These are phyloP conservation scores for Notarius lentiginosus DNA, from an alignment of 2,113 vertebrate genomes.

Conservation along the genomic window DNA sequence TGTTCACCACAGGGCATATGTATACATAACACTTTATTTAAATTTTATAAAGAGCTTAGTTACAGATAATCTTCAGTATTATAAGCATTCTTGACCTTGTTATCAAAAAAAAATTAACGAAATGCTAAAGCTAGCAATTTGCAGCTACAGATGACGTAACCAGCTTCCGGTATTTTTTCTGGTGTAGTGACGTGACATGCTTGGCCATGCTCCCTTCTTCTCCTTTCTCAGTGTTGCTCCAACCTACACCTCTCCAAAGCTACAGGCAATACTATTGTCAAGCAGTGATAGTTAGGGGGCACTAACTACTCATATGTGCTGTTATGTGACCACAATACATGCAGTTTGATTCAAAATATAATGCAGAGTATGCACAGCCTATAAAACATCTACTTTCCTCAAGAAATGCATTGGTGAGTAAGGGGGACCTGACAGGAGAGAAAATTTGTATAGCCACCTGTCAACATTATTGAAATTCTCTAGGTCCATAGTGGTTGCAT, in stretches of 20 bases:
- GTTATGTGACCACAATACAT: not conserved
- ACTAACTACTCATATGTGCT: not conserved
- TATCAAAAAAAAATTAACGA: too few relatives aligned
- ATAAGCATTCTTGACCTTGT: too few relatives aligned
- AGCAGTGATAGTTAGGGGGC: not conserved
- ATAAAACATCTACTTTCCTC: not conserved
- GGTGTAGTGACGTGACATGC: not conserved
- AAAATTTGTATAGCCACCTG: slow-evolving; percentile 20
- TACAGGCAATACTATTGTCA: not conserved
- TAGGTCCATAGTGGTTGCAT: too few relatives aligned
- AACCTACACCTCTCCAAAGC: too few relatives aligned
- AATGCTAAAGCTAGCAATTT: not conserved
- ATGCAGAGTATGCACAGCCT: too few relatives aligned
- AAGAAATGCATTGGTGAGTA: slow-evolving; percentile 39
- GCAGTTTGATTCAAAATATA: too few relatives aligned
- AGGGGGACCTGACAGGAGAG: slow-evolving; percentile 29
- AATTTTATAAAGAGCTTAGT: not conserved
- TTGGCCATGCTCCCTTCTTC: too few relatives aligned
- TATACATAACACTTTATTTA: not conserved
- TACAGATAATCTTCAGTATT: not conserved
- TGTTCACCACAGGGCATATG: not conserved
- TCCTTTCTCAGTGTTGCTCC: too few relatives aligned
- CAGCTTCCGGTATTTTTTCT: not conserved
- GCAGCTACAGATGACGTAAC: not conserved
- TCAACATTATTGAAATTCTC: slow-evolving; percentile 16